These are phyloP conservation scores for Cynopterus brachyotis DNA, from an alignment of 2,113 vertebrate species.

Conservation along the genomic window DNA sequence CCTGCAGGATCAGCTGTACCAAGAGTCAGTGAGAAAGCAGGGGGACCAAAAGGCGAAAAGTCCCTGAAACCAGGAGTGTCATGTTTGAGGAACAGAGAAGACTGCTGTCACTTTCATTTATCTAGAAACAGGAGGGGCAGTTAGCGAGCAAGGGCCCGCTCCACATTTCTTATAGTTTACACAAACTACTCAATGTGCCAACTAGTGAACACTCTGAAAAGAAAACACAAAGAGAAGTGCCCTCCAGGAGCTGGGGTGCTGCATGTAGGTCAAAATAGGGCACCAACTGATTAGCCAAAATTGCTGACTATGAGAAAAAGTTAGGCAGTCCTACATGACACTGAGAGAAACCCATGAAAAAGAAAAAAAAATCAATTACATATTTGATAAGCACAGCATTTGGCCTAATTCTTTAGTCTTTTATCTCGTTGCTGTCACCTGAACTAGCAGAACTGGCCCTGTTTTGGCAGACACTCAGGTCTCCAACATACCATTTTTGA, in stretches of 20 bases:
- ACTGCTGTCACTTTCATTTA: neutral
- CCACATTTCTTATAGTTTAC: neutral
- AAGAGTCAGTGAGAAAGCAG: neutral
- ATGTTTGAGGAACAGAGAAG: neutral
- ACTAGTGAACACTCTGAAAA: neutral
- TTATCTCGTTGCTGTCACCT: neutral
- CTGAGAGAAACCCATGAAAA: neutral
- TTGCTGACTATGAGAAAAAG: neutral
- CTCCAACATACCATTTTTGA: neutral
- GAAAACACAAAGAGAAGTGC: neutral
- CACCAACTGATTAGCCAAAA: neutral
- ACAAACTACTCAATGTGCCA: neutral
- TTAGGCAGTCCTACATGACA: neutral
- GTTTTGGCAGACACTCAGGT: neutral
- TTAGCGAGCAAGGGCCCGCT: neutral
- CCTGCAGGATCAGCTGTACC: neutral
- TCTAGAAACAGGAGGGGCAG: slow-evolving; percentile 7
- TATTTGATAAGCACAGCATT: slow-evolving; percentile 5
- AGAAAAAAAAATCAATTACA: neutral
- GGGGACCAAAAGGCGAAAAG: neutral
- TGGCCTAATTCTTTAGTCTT: slow-evolving; percentile 29
- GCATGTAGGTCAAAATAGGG: neutral
- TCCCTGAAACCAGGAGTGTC: neutral
- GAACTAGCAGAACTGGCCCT: neutral
- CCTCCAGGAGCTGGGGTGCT: neutral